Evolutionary conservation across 2,113 vertebrate genomes (phyloP).

Genomic region (Cervus canadensis): DNA sequence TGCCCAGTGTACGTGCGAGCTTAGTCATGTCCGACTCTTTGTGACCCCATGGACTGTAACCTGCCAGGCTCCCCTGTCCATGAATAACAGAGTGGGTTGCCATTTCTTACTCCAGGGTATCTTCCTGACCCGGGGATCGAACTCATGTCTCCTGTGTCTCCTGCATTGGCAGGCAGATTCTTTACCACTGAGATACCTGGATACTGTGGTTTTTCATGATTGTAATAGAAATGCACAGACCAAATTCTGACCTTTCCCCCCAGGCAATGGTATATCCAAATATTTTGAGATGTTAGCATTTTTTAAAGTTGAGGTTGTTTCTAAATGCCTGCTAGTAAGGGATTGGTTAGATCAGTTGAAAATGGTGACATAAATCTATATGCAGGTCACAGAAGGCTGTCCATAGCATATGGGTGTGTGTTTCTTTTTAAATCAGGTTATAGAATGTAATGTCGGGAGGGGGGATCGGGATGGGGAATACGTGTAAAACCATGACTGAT

Average conservation of each 20-base stretch:
- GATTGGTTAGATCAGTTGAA: conserved; percentile 3
- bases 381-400: background rate
- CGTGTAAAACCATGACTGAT: too few species aligned
- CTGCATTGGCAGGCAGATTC: background rate
- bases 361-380: background rate
- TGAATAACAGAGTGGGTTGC: background rate
- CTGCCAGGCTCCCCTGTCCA: background rate
- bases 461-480: too few species aligned
- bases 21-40: background rate
- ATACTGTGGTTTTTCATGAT: background rate
- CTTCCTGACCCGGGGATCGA: background rate
- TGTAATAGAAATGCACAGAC: background rate
- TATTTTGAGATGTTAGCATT: conserved; percentile 36
- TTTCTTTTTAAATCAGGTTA: background rate
- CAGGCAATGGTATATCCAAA: background rate
- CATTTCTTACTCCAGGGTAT: background rate
- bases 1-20: background rate
- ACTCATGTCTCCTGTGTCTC: background rate
- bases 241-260: background rate
- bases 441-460: background rate
- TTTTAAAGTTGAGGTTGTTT: conserved; percentile 3
- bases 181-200: background rate
- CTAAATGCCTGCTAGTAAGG: background rate
- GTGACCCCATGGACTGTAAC: background rate
- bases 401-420: background rate